Conservation (phyloP, 92 coral and sea anemone species). For the Hydrozoanthus gracilis region DNA sequence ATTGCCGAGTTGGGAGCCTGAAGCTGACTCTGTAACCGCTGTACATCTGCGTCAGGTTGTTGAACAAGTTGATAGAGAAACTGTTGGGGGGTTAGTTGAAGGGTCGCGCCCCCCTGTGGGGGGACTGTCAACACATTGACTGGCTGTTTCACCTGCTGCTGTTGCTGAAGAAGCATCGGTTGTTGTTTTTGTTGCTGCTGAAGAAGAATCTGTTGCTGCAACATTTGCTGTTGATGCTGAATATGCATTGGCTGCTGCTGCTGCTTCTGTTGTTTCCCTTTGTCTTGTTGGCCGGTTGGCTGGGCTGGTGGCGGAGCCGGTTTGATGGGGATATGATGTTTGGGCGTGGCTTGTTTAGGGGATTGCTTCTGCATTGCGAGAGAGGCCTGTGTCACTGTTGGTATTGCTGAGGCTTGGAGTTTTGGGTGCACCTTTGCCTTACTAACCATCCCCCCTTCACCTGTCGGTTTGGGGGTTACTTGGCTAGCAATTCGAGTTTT, state of each 20-base stretch:
- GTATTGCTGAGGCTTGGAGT: slow-evolving; percentile 6
- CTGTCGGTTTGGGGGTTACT: neutral
- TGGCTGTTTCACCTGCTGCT: slow-evolving; percentile 60
- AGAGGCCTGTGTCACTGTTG: slow-evolving; percentile 18
- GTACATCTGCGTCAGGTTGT: slow-evolving; percentile 64
- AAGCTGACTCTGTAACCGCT: slow-evolving; percentile 42
- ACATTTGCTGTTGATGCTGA: slow-evolving; percentile 52
- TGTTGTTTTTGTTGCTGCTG: slow-evolving; percentile 58
- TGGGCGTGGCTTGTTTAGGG: slow-evolving; percentile 36
- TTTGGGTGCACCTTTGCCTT: slow-evolving; percentile 23
- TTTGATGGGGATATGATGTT: slow-evolving; percentile 37
- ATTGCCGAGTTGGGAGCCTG: slow-evolving; percentile 49
- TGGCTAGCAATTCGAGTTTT: neutral
- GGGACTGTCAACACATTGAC: slow-evolving; percentile 75
- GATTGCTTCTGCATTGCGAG: slow-evolving; percentile 23
- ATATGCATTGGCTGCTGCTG: slow-evolving; percentile 51
- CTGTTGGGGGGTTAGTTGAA: slow-evolving; percentile 61
- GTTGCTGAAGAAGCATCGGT: slow-evolving; percentile 56
- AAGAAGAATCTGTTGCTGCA: slow-evolving; percentile 48
- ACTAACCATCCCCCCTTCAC: neutral
- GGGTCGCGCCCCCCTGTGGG: slow-evolving; percentile 39
- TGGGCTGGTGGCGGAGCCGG: slow-evolving; percentile 47
- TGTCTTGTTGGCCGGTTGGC: slow-evolving; percentile 42
- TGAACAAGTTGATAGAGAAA: slow-evolving; percentile 68
- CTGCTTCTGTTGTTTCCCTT: slow-evolving; percentile 38